phyloP scores from a whole-genome alignment of 2,888 invertebrate species.

The Drosophila neotestacea region DNA sequence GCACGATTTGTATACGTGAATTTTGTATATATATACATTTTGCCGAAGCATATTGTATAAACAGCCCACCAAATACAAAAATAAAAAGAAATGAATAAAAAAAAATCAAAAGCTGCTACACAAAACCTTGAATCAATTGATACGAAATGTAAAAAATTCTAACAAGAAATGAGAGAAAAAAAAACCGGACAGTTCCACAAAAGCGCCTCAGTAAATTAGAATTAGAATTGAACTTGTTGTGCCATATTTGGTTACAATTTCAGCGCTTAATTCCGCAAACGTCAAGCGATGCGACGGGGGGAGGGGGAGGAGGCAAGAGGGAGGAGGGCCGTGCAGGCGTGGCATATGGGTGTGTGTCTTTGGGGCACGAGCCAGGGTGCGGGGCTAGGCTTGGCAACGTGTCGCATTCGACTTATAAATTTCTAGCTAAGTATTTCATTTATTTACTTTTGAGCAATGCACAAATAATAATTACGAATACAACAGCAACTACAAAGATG shows the following conservation, averaged over 20 bases:
- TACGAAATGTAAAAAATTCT: constrained; percentile 71
- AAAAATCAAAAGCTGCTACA: constrained; percentile 69
- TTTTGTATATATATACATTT: constrained; percentile 20
- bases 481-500: constrained; percentile 29
- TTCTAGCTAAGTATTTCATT: constrained; percentile 75
- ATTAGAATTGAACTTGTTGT: constrained; percentile 80
- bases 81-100: neutral
- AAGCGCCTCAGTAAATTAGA: constrained; percentile 63
- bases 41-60: constrained; percentile 11
- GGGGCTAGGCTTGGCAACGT: constrained; percentile 70
- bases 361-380: constrained; percentile 37
- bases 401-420: constrained; percentile 64
- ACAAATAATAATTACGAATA: constrained; percentile 61
- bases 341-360: constrained; percentile 24
- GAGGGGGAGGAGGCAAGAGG: neutral
- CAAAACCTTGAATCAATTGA: constrained; percentile 80
- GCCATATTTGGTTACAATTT: constrained; percentile 79
- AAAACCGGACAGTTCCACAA: constrained; percentile 55
- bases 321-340: constrained; percentile 29
- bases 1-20: constrained; percentile 64
- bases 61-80: constrained; percentile 28
- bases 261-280: constrained; percentile 82
- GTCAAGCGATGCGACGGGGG: constrained; percentile 50
- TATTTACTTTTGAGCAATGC: constrained; percentile 57
- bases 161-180: constrained; percentile 42